Conservation (phyloP, 2,113 vertebrate species). For the Azemiops feae region DNA sequence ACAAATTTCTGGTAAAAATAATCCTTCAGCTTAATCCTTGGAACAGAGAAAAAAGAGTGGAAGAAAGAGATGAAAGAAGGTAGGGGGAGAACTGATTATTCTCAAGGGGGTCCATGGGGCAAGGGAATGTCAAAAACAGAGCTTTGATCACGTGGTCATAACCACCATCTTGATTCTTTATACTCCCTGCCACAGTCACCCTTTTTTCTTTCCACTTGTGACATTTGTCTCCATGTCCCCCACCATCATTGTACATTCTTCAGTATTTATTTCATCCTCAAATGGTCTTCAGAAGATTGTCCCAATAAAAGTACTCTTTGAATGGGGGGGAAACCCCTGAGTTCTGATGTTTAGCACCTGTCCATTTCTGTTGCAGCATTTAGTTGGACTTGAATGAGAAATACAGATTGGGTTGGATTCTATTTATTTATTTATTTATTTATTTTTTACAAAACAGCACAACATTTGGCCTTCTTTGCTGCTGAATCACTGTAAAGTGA, state of each 20-base stretch:
- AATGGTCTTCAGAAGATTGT: background rate
- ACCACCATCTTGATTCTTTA: background rate
- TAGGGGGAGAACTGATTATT: background rate
- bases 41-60: background rate
- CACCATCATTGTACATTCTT: background rate
- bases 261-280: background rate
- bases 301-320: background rate
- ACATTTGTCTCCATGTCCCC: background rate
- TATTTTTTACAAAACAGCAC: background rate
- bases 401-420: background rate
- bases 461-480: background rate
- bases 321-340: background rate
- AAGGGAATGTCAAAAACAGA: background rate
- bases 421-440: background rate
- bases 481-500: slow-evolving; percentile 5
- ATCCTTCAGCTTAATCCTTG: background rate
- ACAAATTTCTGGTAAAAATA: background rate
- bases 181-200: background rate
- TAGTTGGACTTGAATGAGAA: background rate
- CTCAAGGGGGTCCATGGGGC: background rate
- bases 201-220: background rate
- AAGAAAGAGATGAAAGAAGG: background rate
- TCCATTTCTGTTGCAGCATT: background rate
- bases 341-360: background rate
- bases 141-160: background rate